Conservation (phyloP, 2,113 vertebrate genomes). For the Alligator sinensis region DNA sequence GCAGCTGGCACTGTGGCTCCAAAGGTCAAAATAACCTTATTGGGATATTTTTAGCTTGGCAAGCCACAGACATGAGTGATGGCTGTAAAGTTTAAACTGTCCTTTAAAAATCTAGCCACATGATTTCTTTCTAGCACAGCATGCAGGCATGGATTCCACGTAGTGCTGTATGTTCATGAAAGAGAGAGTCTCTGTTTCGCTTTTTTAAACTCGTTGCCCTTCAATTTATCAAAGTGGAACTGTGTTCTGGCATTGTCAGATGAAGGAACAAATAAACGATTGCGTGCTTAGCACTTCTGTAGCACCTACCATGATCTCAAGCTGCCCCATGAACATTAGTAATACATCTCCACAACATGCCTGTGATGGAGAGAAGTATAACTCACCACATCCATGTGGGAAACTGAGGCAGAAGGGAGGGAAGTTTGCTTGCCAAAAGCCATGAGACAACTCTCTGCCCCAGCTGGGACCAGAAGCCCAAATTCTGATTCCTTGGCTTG, state of each 20-base stretch:
- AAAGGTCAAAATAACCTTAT: conserved; percentile 57
- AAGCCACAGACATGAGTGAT: not conserved
- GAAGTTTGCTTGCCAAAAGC: not conserved
- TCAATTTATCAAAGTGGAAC: not conserved
- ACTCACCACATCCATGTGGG: accelerated
- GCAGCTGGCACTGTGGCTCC: not conserved
- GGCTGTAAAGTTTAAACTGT: conserved; percentile 28
- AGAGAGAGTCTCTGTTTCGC: not conserved
- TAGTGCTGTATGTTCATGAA: not conserved
- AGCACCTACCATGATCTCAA: not conserved
- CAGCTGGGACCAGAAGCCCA: not conserved
- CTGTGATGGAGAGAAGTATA: not conserved
- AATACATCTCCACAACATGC: not conserved
- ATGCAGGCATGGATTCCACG: accelerated
- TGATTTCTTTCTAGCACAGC: conserved; percentile 5
- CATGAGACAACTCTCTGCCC: not conserved
- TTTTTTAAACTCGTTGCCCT: not conserved
- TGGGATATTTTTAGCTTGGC: conserved; percentile 48
- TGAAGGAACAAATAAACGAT: not conserved
- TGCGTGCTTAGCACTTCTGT: not conserved
- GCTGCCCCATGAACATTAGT: not conserved
- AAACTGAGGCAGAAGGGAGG: not conserved
- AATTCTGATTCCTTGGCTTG: not conserved
- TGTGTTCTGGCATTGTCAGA: not conserved
- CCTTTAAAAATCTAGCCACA: not conserved